Evolutionary conservation across 2,797 vertebrate genomes (phyloP).

Genomic region (Gypaetus barbatus): DNA sequence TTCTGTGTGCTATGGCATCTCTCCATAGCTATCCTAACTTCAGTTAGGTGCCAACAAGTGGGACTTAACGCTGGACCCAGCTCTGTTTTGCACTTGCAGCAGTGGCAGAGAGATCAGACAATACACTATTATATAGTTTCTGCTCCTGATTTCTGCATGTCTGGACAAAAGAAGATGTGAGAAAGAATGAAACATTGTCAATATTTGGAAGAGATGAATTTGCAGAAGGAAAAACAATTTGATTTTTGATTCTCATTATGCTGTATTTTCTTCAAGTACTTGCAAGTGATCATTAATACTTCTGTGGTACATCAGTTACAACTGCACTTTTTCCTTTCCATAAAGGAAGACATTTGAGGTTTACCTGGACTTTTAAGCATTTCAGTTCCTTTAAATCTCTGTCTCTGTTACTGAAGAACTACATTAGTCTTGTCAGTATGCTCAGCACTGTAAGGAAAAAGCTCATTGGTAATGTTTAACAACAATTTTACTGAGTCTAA

Average conservation of each 20-base stretch:
- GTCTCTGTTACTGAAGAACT: not conserved
- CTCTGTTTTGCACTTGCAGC: not conserved
- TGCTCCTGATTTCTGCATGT: not conserved
- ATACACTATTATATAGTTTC: not conserved
- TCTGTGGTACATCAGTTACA: not conserved
- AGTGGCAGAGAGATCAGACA: not conserved
- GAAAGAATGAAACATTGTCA: not conserved
- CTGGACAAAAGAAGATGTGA: not conserved
- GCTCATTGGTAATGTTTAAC: not conserved
- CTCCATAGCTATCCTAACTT: not conserved
- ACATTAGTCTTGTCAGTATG: not conserved
- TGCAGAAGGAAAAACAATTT: not conserved
- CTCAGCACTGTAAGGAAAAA: not conserved
- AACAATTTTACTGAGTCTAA: not conserved
- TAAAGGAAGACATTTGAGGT: not conserved
- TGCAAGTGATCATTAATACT: not conserved
- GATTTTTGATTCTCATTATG: rapidly evolving
- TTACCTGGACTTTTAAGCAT: not conserved
- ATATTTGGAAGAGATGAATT: not conserved
- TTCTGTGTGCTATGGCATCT: not conserved
- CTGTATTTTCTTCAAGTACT: not conserved
- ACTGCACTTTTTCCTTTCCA: not conserved
- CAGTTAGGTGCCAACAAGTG: not conserved
- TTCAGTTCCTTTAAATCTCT: not conserved
- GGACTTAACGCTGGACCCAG: not conserved